A percentile compares a stretch with the other conserved stretches of the same genome.
Conservation (phyloP, 1,140 invertebrate genomes). For the Drosophila eugracilis region DNA sequence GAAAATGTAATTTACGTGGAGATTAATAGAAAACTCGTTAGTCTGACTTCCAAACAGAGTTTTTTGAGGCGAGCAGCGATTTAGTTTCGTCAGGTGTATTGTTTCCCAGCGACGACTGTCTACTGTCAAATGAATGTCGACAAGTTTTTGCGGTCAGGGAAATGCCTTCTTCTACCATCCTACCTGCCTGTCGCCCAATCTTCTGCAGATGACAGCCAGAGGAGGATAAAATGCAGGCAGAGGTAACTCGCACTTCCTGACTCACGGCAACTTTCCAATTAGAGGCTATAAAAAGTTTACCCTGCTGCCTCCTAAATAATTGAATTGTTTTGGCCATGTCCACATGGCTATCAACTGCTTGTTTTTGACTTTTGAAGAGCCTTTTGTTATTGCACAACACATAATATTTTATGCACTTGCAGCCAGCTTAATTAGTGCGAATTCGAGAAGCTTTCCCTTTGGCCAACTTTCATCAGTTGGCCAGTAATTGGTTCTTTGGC, state of each 20-base stretch:
- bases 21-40: conserved; percentile 46
- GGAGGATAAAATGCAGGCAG: conserved; percentile 6
- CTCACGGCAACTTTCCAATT: conserved; percentile 63
- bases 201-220: conserved; percentile 47
- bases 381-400: conserved; percentile 29
- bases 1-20: conserved; percentile 45
- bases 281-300: conserved; percentile 47
- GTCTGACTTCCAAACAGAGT: neutral
- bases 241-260: neutral
- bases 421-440: conserved; percentile 59
- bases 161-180: too few species aligned
- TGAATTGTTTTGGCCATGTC: conserved; percentile 43
- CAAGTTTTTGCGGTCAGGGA: conserved; percentile 24
- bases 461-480: conserved; percentile 35
- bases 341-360: conserved; percentile 23
- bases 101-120: conserved; percentile 3
- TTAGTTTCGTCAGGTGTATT: conserved; percentile 15
- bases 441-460: conserved; percentile 36
- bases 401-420: conserved; percentile 49
- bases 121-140: conserved; percentile 41
- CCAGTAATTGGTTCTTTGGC: conserved; percentile 30
- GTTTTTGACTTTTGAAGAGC: conserved; percentile 30
- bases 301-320: conserved; percentile 36
- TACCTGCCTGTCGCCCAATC: conserved; percentile 11
- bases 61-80: neutral